Base-by-base conservation (phyloP, 2,113 vertebrate species). In the Amphilophus citrinellus region DNA sequence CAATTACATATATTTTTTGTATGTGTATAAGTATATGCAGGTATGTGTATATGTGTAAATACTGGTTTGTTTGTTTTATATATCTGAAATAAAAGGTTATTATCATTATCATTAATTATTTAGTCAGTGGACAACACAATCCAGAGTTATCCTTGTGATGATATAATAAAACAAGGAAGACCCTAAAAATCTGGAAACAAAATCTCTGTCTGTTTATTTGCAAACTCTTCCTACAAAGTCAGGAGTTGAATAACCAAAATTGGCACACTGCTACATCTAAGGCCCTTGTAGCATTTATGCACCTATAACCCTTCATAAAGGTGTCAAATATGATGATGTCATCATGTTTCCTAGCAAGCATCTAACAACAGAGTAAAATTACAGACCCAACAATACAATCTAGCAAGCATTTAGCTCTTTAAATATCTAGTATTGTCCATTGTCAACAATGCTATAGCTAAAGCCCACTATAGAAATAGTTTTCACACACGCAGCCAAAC, bases 391-490 rank as follows among this genome's bases (percentile, higher is more conserved):
- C 39, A 39, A 39, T 10, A 10, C 35, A 35, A 8, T 39, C 37
- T 27, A 47, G 39, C 14, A 68, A 27, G 42, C 10, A 68, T 17
- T 17, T 50, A 18, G 15, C 17, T 50, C 15, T 68, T 68, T 71
- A 71, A 71, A 71, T 71, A 50, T 71, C 42, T 71, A 30, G 65
- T 50, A 50, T 68, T 68, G 22, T 50, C 15, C 15, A 68, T 68
- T 18, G 27, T 30, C 42, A 50, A 50, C 2, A 50, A 18, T 0
- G 63, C 62, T 61, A 50, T 30, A 50, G 42, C 24, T 71, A 50
- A 50, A 77, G 42, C 39, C 47, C 18, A 39, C 4, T 8, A 61
- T 5, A 61, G 7, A 22, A 15, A 24, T 10, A 42, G 5, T 13
- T 61, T 79, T 71, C 53, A 61, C 68, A 77, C 10, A 85, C 15